Evolutionary conservation across 2,888 invertebrate genomes (phyloP).

Genomic region (Parnassius mnemosyne): DNA sequence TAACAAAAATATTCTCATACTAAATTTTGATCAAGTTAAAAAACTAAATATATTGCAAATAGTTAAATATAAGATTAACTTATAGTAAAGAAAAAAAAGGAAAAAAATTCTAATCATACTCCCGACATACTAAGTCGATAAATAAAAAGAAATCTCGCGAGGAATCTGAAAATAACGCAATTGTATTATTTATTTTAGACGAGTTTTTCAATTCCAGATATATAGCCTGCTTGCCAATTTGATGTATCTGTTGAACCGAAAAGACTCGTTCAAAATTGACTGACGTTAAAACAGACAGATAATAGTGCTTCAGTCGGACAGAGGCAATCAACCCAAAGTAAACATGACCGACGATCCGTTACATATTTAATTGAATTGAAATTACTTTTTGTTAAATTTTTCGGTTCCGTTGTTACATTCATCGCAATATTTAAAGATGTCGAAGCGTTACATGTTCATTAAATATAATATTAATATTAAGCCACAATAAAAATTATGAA

Average conservation of each 20-base stretch:
- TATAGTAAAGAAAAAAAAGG: background rate
- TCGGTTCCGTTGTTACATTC: background rate
- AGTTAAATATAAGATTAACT: too few relatives aligned
- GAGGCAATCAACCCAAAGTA: constrained; percentile 55
- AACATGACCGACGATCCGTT: constrained; percentile 40
- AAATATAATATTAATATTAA: too few relatives aligned
- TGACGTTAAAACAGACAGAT: constrained; percentile 59
- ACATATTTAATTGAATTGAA: constrained; percentile 23
- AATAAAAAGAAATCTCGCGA: too few relatives aligned
- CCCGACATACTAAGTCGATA: too few relatives aligned
- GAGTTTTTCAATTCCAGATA: background rate
- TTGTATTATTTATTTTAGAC: background rate
- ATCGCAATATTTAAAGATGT: background rate
- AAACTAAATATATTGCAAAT: too few relatives aligned
- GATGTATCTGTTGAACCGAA: constrained; percentile 67
- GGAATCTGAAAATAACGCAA: background rate
- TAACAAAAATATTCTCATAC: too few relatives aligned
- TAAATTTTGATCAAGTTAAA: too few relatives aligned
- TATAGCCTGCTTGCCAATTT: constrained; percentile 44
- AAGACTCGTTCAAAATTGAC: constrained; percentile 75
- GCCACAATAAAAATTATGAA: too few relatives aligned
- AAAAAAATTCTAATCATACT: background rate
- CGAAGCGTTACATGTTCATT: too few relatives aligned
- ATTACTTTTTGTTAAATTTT: background rate
- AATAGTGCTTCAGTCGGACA: constrained; percentile 42